These are phyloP conservation scores for Phyllotis vaccarum DNA, from an alignment of 2,797 vertebrate species.

Conservation along the genomic window DNA sequence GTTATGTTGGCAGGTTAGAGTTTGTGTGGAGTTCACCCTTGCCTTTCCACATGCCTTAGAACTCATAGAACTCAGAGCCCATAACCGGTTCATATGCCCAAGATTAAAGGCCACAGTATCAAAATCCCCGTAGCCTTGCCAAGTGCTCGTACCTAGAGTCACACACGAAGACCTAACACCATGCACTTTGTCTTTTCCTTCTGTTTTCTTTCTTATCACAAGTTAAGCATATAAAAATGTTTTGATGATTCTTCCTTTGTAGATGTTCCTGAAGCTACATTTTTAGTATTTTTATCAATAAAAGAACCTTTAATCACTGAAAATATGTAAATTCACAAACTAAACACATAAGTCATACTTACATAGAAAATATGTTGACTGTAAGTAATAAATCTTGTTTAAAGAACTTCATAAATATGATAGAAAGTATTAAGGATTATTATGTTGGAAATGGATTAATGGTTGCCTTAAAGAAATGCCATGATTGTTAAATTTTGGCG, in stretches of 20 bases:
- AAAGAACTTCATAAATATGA: slow-evolving; percentile 31
- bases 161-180: background rate
- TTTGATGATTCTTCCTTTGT: slow-evolving; percentile 51
- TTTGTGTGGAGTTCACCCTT: background rate
- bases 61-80: background rate
- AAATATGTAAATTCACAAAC: slow-evolving; percentile 10
- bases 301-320: slow-evolving; percentile 37
- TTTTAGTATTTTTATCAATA: slow-evolving; percentile 44
- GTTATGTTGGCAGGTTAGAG: background rate
- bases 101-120: background rate
- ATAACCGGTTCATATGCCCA: background rate
- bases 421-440: background rate
- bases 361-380: slow-evolving; percentile 26
- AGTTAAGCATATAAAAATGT: slow-evolving; percentile 22
- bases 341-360: background rate
- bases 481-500: background rate
- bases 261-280: slow-evolving; percentile 16
- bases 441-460: background rate
- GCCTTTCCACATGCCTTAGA: background rate
- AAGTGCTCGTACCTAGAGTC: background rate
- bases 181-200: background rate
- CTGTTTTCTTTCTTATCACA: background rate
- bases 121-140: background rate
- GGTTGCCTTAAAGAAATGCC: background rate
- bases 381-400: background rate